Percentiles rank a stretch among this genome's conserved stretches.
Evolutionary conservation across 1,140 invertebrate genomes (phyloP).

Genomic region (Drosophila burlai): DNA sequence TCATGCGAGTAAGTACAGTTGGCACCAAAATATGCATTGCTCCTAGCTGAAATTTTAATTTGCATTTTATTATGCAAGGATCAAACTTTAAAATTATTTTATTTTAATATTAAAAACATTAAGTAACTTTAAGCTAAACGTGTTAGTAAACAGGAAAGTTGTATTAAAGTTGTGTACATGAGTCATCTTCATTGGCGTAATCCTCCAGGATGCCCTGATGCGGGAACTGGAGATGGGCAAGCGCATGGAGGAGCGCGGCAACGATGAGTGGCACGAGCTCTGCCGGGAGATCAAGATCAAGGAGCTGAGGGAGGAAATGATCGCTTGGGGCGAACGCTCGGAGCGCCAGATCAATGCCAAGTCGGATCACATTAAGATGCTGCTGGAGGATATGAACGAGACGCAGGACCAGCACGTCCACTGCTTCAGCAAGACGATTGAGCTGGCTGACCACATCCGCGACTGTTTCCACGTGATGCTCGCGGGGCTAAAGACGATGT

Average conservation of each 20-base stretch:
- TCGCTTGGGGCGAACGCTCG: constrained; percentile 54
- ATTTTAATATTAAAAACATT: too few species aligned
- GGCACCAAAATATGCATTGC: not conserved
- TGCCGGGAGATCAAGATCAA: constrained; percentile 64
- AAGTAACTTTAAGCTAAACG: too few species aligned
- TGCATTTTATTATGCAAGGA: not conserved
- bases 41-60: not conserved
- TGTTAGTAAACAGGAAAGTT: too few species aligned
- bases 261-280: constrained; percentile 66
- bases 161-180: too few species aligned
- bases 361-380: constrained; percentile 64
- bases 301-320: constrained; percentile 66
- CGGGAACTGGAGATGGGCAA: constrained; percentile 70
- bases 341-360: constrained; percentile 55
- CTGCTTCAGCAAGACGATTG: constrained; percentile 49
- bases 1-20: constrained; percentile 54
- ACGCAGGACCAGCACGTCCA: constrained; percentile 65
- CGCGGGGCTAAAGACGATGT: constrained; percentile 43
- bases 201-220: constrained; percentile 55
- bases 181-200: too few species aligned
- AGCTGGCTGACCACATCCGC: constrained; percentile 71
- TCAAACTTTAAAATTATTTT: too few species aligned
- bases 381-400: constrained; percentile 64
- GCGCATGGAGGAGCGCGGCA: constrained; percentile 55
- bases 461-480: constrained; percentile 68